phyloP scores from a whole-genome alignment of 2,888 invertebrate species.

The Biston betularia region DNA sequence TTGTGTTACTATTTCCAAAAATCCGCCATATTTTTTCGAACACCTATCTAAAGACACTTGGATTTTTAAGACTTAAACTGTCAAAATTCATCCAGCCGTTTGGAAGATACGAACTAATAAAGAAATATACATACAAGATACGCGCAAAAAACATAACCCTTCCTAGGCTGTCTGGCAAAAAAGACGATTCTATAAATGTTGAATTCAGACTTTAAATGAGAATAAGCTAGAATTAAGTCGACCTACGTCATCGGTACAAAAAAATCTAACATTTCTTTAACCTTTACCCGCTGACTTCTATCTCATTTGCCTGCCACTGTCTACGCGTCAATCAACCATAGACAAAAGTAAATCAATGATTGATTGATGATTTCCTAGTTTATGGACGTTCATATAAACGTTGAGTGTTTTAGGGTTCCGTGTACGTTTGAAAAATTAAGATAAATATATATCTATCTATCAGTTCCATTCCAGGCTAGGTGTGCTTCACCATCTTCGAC shows the following conservation, averaged over 20 bases:
- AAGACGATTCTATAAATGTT: background rate
- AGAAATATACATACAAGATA: too few relatives aligned
- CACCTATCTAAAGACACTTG: too few relatives aligned
- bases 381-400: slow-evolving; percentile 66
- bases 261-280: slow-evolving; percentile 32
- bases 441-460: too few relatives aligned
- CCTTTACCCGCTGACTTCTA: slow-evolving; percentile 49
- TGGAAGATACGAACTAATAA: too few relatives aligned
- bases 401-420: slow-evolving; percentile 38
- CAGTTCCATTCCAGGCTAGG: too few relatives aligned
- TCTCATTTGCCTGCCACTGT: slow-evolving; percentile 80
- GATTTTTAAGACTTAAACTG: too few relatives aligned
- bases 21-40: too few relatives aligned
- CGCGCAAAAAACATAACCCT: too few relatives aligned
- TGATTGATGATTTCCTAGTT: slow-evolving; percentile 68
- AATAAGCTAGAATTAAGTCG: slow-evolving; percentile 1
- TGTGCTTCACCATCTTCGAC: too few relatives aligned
- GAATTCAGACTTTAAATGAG: background rate
- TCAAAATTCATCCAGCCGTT: too few relatives aligned
- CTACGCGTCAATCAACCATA: slow-evolving; percentile 76
- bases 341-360: slow-evolving; percentile 68
- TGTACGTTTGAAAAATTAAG: background rate
- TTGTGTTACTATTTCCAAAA: too few relatives aligned
- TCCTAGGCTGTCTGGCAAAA: too few relatives aligned
- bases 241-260: slow-evolving; percentile 11